Evolutionary conservation across 2,888 invertebrate species (phyloP), one percentile per base, ranked within the genome.

Genomic region (Pantelozetes paolii): DNA sequence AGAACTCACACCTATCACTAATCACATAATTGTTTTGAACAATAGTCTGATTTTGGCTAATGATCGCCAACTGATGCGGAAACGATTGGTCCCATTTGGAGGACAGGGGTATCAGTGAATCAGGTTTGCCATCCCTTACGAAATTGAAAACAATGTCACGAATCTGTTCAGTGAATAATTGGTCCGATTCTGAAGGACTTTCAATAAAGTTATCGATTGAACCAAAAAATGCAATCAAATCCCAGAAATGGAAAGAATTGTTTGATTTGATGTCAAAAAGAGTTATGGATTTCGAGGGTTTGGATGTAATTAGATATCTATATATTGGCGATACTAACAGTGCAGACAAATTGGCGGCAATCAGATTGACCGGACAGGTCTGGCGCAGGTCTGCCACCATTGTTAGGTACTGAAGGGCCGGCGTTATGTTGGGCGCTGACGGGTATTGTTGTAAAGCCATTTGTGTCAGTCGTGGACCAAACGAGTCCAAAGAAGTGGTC

Each of bases 351-450:
- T 77, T 71, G 18, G 76, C 54, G 0, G 79, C 75, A 71, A 80
- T 67, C 6, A 78, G 74, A 71, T 79, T 78, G 11, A 79, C 78
- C 2, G 80, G 80, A 76, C 81, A 81, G 6, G 78, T 79, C 30
- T 78, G 79, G 1, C 80, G 76, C 8, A 81, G 75, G 69, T 81
- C 81, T 8, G 80, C 79, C 2, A 79, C 79, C 80, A 81, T 80
- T 42, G 79, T 79, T 13, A 80, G 79, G 67, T 80, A 78, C 57
- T 79, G 78, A 71, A 78, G 78, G 70, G 79, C 80, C 0, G 80
- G 79, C 6, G 79, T 77, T 15, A 74, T 71, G 15, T 73, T 54
- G 1, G 72, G 69, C 48, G 74, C 71, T 20, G 54, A 15, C 28
- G 71, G 71, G 32, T 78, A 78, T 54, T 77, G 73, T 30, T 70